Percentiles rank a stretch among this genome's conserved stretches.
Conservation (phyloP, 1,140 invertebrate genomes). For the Brachionus sp. region DNA sequence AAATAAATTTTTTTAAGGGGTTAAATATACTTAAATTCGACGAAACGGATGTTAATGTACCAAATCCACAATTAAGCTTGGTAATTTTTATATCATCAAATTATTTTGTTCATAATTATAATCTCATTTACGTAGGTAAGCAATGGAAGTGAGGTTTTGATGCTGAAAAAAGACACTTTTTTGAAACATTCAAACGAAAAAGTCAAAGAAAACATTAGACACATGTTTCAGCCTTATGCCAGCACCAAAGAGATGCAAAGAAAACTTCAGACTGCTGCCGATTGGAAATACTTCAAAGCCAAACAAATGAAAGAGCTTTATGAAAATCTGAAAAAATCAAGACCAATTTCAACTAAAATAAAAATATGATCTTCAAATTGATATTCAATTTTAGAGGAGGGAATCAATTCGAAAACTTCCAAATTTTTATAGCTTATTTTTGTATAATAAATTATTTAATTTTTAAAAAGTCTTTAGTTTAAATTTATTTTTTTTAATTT, state of each 20-base stretch:
- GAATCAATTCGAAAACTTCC: not conserved
- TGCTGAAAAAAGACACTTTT: constrained; percentile 34
- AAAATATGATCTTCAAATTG: not conserved
- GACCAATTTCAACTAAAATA: not conserved
- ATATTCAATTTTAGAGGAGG: not conserved
- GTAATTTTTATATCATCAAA: not conserved
- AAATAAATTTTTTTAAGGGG: not conserved
- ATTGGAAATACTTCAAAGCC: constrained; percentile 26
- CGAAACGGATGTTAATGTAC: not conserved
- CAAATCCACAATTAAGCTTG: constrained; percentile 3
- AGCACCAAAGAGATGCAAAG: constrained; percentile 22
- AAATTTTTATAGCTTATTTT: not conserved
- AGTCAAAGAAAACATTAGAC: constrained; percentile 16
- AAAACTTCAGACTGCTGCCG: not conserved
- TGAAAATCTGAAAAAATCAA: not conserved
- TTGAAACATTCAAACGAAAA: constrained; percentile 11
- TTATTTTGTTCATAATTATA: not conserved
- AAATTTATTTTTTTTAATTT: not conserved
- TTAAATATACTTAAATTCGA: constrained; percentile 38
- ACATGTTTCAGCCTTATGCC: constrained; percentile 15
- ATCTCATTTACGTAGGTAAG: not conserved
- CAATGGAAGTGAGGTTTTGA: constrained; percentile 16
- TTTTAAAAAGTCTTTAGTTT: not conserved
- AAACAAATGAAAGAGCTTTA: constrained; percentile 26
- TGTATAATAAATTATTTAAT: not conserved